phyloP scores from a whole-genome alignment of 1,140 invertebrate genomes.

The Ceratina australensis region DNA sequence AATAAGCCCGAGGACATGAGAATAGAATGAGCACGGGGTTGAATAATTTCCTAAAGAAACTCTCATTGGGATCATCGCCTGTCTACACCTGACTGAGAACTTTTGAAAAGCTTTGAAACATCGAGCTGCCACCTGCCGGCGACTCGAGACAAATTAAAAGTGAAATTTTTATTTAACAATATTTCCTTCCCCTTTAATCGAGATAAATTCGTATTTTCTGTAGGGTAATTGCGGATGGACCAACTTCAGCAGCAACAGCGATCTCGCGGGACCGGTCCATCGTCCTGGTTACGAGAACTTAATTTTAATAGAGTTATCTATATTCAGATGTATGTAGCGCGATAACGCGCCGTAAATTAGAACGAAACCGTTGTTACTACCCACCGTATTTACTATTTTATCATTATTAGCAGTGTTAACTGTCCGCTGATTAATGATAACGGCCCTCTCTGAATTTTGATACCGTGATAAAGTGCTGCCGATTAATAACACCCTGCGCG shows the following conservation, averaged over 20 bases:
- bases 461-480: neutral
- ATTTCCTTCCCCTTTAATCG: no score
- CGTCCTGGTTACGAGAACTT: constrained; percentile 18
- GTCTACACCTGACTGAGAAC: no score
- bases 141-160: no score
- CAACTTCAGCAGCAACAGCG: neutral
- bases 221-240: neutral
- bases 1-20: neutral
- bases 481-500: no score
- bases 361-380: neutral
- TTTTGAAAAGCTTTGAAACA: no score
- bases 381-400: constrained; percentile 13
- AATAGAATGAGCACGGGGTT: no score
- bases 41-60: no score
- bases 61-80: no score
- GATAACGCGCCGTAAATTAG: constrained; percentile 12
- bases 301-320: constrained; percentile 34
- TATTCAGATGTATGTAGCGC: constrained; percentile 9
- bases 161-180: no score
- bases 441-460: constrained; percentile 4
- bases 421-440: constrained; percentile 11
- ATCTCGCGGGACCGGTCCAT: neutral
- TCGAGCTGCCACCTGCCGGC: no score
- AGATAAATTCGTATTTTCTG: no score
- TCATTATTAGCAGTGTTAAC: constrained; percentile 19